phyloP scores from a whole-genome alignment of 2,113 vertebrate genomes.

The Dicerorhinus sumatrensis region DNA sequence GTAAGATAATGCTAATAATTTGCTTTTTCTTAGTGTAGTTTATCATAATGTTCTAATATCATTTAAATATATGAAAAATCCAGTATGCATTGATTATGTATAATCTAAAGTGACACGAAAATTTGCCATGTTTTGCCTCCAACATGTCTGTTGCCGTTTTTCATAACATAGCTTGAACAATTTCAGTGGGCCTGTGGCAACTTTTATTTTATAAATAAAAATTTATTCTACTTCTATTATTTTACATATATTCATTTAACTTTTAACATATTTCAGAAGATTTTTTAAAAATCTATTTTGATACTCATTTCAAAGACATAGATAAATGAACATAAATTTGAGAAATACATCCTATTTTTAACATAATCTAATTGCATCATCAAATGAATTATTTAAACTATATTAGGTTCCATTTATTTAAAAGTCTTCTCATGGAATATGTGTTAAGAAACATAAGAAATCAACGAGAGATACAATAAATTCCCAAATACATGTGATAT shows the following conservation, averaged over 20 bases:
- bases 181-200: background rate
- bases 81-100: background rate
- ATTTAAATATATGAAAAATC: background rate
- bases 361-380: background rate
- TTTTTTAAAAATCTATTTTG: background rate
- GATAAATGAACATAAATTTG: background rate
- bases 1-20: background rate
- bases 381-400: background rate
- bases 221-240: background rate
- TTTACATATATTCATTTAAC: background rate
- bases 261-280: background rate
- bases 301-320: background rate
- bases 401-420: background rate
- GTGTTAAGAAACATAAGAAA: background rate
- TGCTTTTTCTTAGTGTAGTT: background rate
- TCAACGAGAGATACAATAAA: background rate
- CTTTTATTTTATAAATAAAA: background rate
- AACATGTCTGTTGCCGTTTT: background rate
- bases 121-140: background rate
- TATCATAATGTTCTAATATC: background rate
- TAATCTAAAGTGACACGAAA: background rate
- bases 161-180: background rate
- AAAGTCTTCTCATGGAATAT: background rate
- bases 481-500: background rate
- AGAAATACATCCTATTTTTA: background rate